A percentile compares a stretch with the other conserved stretches of the same genome.
phyloP scores from a whole-genome alignment of 2,888 invertebrate genomes.

The Bombylius discolor region DNA sequence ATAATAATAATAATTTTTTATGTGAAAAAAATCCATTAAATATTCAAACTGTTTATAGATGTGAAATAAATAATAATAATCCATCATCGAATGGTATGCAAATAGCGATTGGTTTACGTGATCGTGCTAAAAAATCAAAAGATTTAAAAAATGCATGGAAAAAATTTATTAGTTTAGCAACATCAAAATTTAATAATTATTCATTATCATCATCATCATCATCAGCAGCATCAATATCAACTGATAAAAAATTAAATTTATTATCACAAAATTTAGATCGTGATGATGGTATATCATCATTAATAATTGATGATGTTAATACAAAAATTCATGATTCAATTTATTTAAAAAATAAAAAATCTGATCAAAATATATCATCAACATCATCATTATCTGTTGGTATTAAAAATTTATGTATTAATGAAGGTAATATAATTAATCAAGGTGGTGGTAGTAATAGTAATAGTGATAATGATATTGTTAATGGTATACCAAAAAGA shows the following conservation, averaged over 20 bases:
- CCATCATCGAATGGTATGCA: constrained; percentile 36
- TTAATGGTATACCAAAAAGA: neutral
- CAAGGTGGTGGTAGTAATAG: neutral
- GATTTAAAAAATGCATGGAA: constrained; percentile 37
- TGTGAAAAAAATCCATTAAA: constrained; percentile 12
- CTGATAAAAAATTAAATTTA: constrained; percentile 9
- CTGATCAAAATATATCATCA: too few relatives aligned
- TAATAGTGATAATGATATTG: too few relatives aligned
- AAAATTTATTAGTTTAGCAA: constrained; percentile 35
- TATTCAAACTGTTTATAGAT: constrained; percentile 33
- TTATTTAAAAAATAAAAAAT: too few relatives aligned
- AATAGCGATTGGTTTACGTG: constrained; percentile 34
- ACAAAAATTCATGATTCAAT: constrained; percentile 25
- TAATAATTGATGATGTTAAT: constrained; percentile 21
- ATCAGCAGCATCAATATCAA: constrained; percentile 1
- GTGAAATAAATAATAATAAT: constrained; percentile 25
- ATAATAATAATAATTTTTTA: constrained; percentile 19
- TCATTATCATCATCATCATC: neutral
- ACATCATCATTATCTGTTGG: too few relatives aligned
- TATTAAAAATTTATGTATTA: too few relatives aligned
- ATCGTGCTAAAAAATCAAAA: constrained; percentile 36
- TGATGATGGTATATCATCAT: constrained; percentile 32
- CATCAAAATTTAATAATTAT: constrained; percentile 29
- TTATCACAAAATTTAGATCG: constrained; percentile 8
- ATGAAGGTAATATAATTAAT: neutral